Conservation (phyloP, 2,888 invertebrate genomes). For the Andrena bicolor region DNA sequence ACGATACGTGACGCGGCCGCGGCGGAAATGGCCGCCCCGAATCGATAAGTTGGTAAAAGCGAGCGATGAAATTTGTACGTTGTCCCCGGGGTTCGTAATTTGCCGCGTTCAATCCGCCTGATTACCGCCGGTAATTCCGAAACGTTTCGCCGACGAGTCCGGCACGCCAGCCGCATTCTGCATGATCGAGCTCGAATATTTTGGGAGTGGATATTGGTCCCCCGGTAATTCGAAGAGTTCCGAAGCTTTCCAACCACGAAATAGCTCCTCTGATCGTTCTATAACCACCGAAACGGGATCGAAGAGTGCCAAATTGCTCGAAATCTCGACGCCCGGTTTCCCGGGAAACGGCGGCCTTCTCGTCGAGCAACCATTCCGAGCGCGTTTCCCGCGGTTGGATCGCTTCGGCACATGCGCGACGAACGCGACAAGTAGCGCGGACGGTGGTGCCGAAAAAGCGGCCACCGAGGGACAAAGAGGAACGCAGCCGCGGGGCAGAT, state of each 20-base stretch:
- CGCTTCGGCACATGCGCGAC: not conserved
- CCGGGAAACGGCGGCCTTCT: not conserved
- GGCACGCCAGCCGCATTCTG: not conserved
- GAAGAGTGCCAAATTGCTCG: not conserved
- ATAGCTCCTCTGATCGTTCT: not conserved
- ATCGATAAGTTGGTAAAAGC: constrained; percentile 51
- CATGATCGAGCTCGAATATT: not conserved
- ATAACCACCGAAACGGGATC: not conserved
- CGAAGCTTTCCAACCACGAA: not conserved
- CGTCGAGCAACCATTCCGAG: not conserved
- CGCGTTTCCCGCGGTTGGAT: not conserved
- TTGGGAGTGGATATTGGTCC: constrained; percentile 7
- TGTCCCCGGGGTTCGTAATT: constrained; percentile 19
- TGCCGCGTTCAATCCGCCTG: constrained; percentile 15
- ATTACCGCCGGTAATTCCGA: constrained; percentile 13
- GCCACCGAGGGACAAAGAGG: constrained; percentile 42
- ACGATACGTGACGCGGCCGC: constrained; percentile 44
- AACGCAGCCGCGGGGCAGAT: constrained; percentile 44
- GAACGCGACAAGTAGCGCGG: constrained; percentile 30
- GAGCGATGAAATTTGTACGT: constrained; percentile 40
- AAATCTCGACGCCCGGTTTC: not conserved
- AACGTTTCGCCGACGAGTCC: constrained; percentile 1
- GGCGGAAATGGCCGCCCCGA: constrained; percentile 28
- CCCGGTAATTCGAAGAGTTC: constrained; percentile 10
- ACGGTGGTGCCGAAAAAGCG: constrained; percentile 21